Evolutionary conservation across 2,888 invertebrate species (phyloP), one percentile per base, ranked within the genome.

Genomic region (Pegoplata infirma): DNA sequence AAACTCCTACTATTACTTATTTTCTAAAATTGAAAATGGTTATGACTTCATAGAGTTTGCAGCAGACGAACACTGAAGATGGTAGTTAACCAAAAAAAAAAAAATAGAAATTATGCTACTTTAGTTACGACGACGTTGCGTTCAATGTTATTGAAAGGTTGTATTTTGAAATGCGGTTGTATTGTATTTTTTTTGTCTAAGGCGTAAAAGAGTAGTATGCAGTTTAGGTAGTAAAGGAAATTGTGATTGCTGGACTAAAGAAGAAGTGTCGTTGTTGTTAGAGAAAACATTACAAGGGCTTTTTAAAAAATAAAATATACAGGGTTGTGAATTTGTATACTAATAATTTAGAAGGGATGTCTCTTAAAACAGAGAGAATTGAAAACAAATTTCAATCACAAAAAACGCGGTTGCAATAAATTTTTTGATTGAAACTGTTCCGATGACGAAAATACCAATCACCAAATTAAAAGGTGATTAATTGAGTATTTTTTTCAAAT

Each of bases 81-180:
- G 58, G 23, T 23, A n/a, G n/a, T n/a, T n/a, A n/a, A n/a, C n/a
- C n/a, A n/a, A n/a, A n/a, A n/a, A n/a, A n/a, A n/a, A n/a, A n/a
- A n/a, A 47, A 67, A 40, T 28, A 55, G 55, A 23, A 23, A 46
- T 28, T 46, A 28, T 51, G 17, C 16, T 46, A 32, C 21, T 55
- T 32, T 32, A 10, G 32, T 32, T 32, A 28, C 23, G 28, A n/a
- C 25, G 10, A 53, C 32, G 71, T 56, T 64, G 21, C 46, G 74
- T 75, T 79, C 66, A 61, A 75, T 79, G 75, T 71, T 79, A 79
- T 79, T 79, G 79, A 79, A 79, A 79, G 75, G 67, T 75, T 75
- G 79, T 55, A 67, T 71, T 79, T 79, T 71, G 75, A 79, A 79
- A 79, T 79, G 79, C 75, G 79, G 79, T 78, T 69, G 59, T 17